Evolutionary conservation across 2,797 vertebrate genomes (phyloP).

Genomic region (Monodelphis domestica): DNA sequence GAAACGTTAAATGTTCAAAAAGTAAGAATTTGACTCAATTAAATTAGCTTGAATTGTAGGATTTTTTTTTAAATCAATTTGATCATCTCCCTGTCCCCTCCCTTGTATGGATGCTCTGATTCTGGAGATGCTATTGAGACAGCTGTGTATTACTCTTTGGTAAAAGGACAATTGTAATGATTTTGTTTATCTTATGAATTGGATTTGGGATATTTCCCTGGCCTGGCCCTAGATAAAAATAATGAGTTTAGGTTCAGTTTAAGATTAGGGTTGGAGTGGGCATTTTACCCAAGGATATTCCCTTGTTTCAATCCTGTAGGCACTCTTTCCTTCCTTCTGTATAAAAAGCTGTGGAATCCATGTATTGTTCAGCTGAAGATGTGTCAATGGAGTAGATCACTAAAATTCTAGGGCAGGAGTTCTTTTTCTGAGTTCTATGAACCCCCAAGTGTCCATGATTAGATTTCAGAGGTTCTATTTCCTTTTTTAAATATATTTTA

Average conservation of each 20-base stretch:
- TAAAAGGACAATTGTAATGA: background rate
- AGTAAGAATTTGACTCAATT: background rate
- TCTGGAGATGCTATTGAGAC: background rate
- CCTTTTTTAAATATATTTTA: background rate
- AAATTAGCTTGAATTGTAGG: background rate
- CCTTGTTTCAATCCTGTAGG: background rate
- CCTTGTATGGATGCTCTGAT: background rate
- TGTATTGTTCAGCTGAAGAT: background rate
- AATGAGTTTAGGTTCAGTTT: background rate
- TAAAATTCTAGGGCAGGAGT: background rate
- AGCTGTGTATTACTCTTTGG: background rate
- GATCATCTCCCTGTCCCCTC: too few species aligned
- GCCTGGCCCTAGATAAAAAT: background rate
- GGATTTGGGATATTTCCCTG: background rate
- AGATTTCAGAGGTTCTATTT: background rate
- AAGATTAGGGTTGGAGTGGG: background rate
- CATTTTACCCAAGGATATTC: background rate
- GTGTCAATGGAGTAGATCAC: background rate
- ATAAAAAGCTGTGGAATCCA: background rate
- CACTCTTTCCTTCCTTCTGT: background rate
- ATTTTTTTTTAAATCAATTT: background rate
- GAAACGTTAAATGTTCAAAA: background rate
- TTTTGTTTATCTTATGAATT: background rate
- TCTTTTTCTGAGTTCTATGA: background rate
- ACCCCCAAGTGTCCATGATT: background rate